Evolutionary conservation across 2,888 invertebrate species (phyloP), one percentile per base, ranked within the genome.

Genomic region (Odontomyia ornata): DNA sequence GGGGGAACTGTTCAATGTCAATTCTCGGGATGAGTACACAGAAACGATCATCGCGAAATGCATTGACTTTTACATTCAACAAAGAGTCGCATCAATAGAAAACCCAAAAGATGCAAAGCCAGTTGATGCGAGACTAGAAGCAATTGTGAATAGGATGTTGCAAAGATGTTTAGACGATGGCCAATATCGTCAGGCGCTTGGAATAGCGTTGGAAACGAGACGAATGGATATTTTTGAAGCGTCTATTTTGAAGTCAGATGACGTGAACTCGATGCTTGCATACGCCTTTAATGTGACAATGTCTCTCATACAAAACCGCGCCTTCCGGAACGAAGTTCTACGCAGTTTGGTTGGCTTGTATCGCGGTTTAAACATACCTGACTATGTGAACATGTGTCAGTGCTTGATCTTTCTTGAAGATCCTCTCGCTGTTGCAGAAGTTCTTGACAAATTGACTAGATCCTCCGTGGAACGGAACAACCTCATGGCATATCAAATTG

Each of bases 371-470:
- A 91, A 93, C 27, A 93, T 95, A 30, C 97, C 99, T 0, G 99
- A 99, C 86, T 99, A 97, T 86, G 98, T 99, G 21, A 98, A 96
- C 86, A 98, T 99, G 94, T 97, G 97, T 83, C 96, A 99, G 88
- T 99, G 98, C 86, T 90, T 98, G 77, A 99, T 99, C 81, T 98
- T 98, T 86, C 88, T 99, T 65, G 98, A 99, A 85, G 97, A 98
- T 87, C 95, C 98, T 0, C 88, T 94, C 21, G 93, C 96, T 30
- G 97, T 98, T 0, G 97, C 98, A 18, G 94, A 96, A 86, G 93
- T 98, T 79, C 89, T 99, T 7, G 97, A 97, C 83, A 95, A 94
- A 86, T 88, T 99, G 0, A 93, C 95, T 27, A 91, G 93, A 84
- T 95, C 94, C 1, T 86, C 89, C 15, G 82, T 84, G 0, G 91